Percentiles rank a stretch among this genome's conserved stretches.
Conservation (phyloP, 2,797 vertebrate species). For the Phrynocephalus guinanensis region DNA sequence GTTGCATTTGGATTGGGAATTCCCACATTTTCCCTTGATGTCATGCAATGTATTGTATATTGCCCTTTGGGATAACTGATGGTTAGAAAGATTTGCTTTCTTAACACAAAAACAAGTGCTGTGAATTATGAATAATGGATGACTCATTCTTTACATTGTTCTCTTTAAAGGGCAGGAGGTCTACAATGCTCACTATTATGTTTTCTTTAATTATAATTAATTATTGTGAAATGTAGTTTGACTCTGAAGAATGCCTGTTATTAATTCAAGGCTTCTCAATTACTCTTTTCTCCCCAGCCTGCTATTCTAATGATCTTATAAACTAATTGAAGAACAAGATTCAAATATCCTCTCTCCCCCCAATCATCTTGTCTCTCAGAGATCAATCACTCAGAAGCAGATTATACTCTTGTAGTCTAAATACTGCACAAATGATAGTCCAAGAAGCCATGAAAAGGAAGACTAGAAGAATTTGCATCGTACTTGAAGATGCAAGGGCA, state of each 20-base stretch:
- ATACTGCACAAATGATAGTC: background rate
- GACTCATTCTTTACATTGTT: background rate
- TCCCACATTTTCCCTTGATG: background rate
- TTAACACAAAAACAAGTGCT: background rate
- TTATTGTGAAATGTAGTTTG: conserved; percentile 16
- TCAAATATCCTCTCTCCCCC: background rate
- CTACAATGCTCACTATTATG: background rate
- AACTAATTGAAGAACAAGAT: conserved; percentile 20
- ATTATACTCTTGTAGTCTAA: background rate
- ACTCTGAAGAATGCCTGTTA: conserved; percentile 5
- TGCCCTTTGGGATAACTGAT: background rate
- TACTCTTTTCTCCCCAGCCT: background rate
- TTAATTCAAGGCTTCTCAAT: background rate
- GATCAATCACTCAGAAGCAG: background rate
- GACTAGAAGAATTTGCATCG: conserved; percentile 3
- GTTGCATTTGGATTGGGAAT: background rate
- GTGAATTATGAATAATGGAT: conserved; percentile 14
- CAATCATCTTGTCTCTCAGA: background rate
- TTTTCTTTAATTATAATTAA: conserved; percentile 13
- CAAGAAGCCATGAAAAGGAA: background rate
- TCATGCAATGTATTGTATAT: background rate
- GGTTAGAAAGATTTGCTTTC: background rate
- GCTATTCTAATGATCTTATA: conserved; percentile 9
- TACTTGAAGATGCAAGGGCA: background rate
- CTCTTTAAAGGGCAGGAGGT: background rate